A percentile compares a stretch with the other conserved stretches of the same genome.
These are phyloP conservation scores for Heliocidaris erythrogramma DNA, from an alignment of 35 echinoderm and acorn worm species.

Conservation along the genomic window DNA sequence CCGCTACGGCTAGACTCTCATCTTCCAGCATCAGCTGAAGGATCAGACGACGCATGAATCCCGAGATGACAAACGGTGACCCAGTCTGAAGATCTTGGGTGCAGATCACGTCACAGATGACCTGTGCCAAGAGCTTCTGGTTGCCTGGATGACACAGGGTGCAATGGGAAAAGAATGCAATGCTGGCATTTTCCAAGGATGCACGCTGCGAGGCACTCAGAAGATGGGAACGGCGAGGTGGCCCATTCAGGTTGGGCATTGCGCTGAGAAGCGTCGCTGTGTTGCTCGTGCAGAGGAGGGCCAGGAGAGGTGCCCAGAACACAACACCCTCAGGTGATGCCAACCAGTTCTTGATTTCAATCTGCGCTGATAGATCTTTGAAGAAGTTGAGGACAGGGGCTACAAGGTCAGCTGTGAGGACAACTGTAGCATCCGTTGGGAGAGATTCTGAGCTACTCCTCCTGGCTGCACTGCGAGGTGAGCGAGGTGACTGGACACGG, in stretches of 20 bases:
- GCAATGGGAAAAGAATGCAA: constrained; percentile 78
- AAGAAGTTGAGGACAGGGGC: constrained; percentile 93
- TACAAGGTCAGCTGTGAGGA: constrained; percentile 86
- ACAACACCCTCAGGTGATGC: constrained; percentile 79
- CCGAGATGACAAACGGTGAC: constrained; percentile 72
- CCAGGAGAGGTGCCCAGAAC: constrained; percentile 92
- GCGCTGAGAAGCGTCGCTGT: constrained; percentile 48
- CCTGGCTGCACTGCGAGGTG: constrained; percentile 48
- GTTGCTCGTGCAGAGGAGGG: constrained; percentile 85
- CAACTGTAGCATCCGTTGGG: constrained; percentile 55
- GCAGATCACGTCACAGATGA: constrained; percentile 92
- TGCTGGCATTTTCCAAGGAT: constrained; percentile 79
- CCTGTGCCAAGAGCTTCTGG: constrained; percentile 88
- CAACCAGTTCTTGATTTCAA: constrained; percentile 89
- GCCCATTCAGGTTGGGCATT: constrained; percentile 33
- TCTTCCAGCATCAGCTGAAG: constrained; percentile 97
- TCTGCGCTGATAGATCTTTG: constrained; percentile 74
- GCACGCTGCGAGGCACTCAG: constrained; percentile 76
- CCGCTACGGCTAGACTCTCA: constrained; percentile 71
- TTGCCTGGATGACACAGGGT: constrained; percentile 86
- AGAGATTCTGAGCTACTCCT: constrained; percentile 50
- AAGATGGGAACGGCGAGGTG: constrained; percentile 40
- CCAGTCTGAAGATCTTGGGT: constrained; percentile 54
- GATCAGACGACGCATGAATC: constrained; percentile 89
- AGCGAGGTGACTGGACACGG: constrained; percentile 42